Evolutionary conservation across 2,888 invertebrate species (phyloP), one percentile per base, ranked within the genome.

Genomic region (Agrilus cyanescens): DNA sequence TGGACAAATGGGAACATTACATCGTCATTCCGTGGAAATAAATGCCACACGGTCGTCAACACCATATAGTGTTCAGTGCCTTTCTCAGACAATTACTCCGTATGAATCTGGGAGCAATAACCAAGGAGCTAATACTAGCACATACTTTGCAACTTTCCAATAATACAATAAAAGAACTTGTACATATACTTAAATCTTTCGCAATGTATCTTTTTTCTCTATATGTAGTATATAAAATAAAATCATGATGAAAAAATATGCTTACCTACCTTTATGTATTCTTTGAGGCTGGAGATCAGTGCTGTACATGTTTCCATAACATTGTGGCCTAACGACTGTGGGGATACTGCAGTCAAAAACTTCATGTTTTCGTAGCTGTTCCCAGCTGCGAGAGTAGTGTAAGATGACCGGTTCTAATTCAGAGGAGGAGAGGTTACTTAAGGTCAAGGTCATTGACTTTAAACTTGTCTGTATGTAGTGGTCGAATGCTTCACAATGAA

Each of bases 1-100:
- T 49, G 69, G 63, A 15, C 66, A 68, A 52, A 53, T 70, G 32
- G 67, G 68, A 12, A 66, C 61, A 42, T 60, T 69, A 42, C 61
- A 64, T 46, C 60, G 66, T 53, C 59, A 68, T 52, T 67, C 68
- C 20, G 52, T 57, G 18, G 41, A 47, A 37, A 53, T 54, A 38
- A 50, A 52, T 45, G 10, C 18, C 20, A 43, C 32, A 32, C 39
- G 41, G 13, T 18, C 38, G 13, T 45, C 42, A 32, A 45, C 45
- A 31, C 46, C 41, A 44, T 40, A 37, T 34, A 43, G 18, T 38
- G 14, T 6, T 13, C 14, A 25, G 13, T 31, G 13, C 5, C 18
- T 18, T 18, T 5, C 18, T 18, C 18, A 18, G 5, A 18, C 18
- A 18, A 4, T 18, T 18, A 5, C 5, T 18, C 18, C 18, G 5